phyloP scores from a whole-genome alignment of 2,888 invertebrate genomes.

The Penaeus monodon region DNA sequence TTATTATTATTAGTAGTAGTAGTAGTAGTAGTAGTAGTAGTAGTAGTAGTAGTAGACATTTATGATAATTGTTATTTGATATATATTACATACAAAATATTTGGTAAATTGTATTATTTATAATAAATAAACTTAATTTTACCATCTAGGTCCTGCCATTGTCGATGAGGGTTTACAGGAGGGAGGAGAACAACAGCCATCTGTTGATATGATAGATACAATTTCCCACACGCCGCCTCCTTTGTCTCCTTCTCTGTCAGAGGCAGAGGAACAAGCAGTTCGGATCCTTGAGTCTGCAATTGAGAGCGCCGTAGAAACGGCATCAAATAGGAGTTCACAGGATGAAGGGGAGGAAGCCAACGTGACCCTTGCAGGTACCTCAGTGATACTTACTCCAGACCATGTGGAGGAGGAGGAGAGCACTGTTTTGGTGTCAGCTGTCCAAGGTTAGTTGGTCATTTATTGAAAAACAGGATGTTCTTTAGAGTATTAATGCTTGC shows the following conservation, averaged over 20 bases:
- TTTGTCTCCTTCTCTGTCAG: slow-evolving; percentile 43
- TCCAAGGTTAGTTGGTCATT: no score
- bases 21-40: no score
- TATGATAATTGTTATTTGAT: no score
- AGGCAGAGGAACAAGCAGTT: slow-evolving; percentile 60
- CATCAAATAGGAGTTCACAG: slow-evolving; percentile 33
- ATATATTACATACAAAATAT: no score
- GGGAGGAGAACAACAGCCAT: slow-evolving; percentile 21
- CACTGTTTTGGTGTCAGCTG: no score
- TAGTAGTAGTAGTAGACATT: no score
- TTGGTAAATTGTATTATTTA: background rate
- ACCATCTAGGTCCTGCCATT: slow-evolving; percentile 45
- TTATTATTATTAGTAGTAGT: no score
- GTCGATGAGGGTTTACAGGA: slow-evolving; percentile 29
- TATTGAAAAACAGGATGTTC: no score
- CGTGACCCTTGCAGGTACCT: slow-evolving; percentile 42
- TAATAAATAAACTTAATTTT: background rate
- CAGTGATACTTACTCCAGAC: slow-evolving; percentile 48
- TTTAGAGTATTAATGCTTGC: no score
- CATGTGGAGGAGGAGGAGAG: slow-evolving; percentile 6
- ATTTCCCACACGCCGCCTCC: slow-evolving; percentile 6
- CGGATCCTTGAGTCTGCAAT: slow-evolving; percentile 55
- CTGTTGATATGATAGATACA: slow-evolving; percentile 16
- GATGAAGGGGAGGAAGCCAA: slow-evolving; percentile 31
- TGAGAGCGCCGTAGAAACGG: slow-evolving; percentile 46